Conservation (phyloP, 2,888 invertebrate species). For the Melieria crassipennis region DNA sequence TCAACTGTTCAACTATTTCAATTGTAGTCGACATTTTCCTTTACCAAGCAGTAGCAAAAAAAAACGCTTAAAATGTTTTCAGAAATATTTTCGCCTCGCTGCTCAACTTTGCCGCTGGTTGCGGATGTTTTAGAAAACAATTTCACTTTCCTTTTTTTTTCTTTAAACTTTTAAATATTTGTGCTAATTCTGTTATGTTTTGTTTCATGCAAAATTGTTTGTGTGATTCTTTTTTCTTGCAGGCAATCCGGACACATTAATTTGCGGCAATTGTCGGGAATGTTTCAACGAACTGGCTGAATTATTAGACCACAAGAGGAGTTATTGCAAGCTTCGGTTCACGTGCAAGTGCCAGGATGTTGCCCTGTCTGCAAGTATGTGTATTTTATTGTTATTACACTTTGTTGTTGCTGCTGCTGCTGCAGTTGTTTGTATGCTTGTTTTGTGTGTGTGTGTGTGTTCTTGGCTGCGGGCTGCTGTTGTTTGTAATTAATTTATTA, state of each 20-base stretch:
- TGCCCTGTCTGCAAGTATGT: slow-evolving; percentile 66
- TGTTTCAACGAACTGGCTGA: slow-evolving; percentile 78
- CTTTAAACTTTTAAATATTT: too few relatives aligned
- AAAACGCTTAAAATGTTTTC: too few relatives aligned
- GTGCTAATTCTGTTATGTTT: too few relatives aligned
- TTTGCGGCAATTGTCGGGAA: slow-evolving; percentile 82
- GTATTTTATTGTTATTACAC: slow-evolving; percentile 45
- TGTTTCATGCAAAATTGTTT: slow-evolving; percentile 18
- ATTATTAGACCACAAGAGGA: slow-evolving; percentile 79
- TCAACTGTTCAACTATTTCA: too few relatives aligned
- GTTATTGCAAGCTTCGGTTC: slow-evolving; percentile 77
- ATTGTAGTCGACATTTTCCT: too few relatives aligned
- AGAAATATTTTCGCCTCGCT: too few relatives aligned
- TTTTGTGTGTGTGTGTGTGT: slow-evolving; percentile 8
- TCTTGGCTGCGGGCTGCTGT: slow-evolving; percentile 41
- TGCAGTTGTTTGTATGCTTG: neutral
- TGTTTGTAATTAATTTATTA: slow-evolving; percentile 62
- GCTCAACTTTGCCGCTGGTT: too few relatives aligned
- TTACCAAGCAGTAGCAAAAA: too few relatives aligned
- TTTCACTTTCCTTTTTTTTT: too few relatives aligned
- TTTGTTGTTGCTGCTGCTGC: slow-evolving; percentile 57
- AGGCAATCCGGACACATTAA: slow-evolving; percentile 80
- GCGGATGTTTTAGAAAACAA: too few relatives aligned
- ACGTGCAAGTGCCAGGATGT: slow-evolving; percentile 75
- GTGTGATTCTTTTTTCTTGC: slow-evolving; percentile 50